phyloP scores from a whole-genome alignment of 2,113 vertebrate species.

The Plecturocebus donacophilus region DNA sequence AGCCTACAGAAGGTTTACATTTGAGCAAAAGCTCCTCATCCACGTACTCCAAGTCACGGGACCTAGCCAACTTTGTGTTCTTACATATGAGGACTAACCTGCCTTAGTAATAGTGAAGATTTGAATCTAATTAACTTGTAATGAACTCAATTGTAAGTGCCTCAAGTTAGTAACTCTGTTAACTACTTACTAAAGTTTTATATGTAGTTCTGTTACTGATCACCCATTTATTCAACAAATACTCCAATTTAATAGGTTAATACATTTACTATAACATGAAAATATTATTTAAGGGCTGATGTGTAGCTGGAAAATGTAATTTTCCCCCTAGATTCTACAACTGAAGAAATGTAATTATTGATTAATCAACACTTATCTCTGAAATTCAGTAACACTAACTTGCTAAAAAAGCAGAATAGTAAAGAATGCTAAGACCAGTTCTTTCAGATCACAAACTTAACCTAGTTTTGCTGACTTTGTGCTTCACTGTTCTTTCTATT shows the following conservation, averaged over 20 bases:
- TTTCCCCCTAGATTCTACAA: neutral
- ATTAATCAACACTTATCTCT: neutral
- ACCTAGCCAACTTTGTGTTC: neutral
- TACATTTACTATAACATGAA: neutral
- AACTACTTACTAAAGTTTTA: neutral
- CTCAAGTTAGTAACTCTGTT: neutral
- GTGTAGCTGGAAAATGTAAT: neutral
- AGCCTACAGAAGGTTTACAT: neutral
- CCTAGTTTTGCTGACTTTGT: slow-evolving; percentile 7
- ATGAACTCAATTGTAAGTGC: neutral
- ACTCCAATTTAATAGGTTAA: neutral
- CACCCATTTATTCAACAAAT: neutral
- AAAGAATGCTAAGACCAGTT: neutral
- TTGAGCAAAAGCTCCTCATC: neutral
- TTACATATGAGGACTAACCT: neutral
- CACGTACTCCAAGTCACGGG: neutral
- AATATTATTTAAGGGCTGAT: slow-evolving; percentile 19
- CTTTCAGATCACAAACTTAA: neutral
- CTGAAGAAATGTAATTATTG: neutral
- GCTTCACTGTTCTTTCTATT: neutral
- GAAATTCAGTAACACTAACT: neutral
- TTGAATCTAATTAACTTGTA: neutral
- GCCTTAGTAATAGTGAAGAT: neutral
- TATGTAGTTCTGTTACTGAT: neutral
- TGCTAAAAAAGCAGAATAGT: neutral